These are phyloP conservation scores for Junonia oenone DNA, from an alignment of 2,888 invertebrate species.

Conservation along the genomic window DNA sequence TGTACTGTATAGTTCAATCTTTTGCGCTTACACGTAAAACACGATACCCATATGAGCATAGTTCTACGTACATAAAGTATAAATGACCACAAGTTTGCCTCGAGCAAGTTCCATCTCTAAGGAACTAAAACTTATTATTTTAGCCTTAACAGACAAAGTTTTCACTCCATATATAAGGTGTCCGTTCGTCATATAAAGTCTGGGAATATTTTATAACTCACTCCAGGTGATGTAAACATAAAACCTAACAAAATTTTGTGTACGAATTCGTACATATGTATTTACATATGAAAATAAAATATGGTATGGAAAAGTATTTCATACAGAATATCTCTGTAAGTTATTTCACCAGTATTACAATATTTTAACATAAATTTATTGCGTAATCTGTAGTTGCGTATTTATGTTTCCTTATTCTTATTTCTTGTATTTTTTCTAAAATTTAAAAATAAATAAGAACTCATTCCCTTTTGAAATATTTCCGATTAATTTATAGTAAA, in stretches of 20 bases:
- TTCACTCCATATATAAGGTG: conserved; percentile 13
- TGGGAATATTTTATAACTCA: conserved; percentile 17
- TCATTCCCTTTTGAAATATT: background rate
- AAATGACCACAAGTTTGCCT: conserved; percentile 1
- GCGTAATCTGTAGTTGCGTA: no score
- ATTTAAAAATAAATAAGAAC: background rate
- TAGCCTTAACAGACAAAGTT: conserved; percentile 8
- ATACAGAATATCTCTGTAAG: background rate
- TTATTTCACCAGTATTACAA: background rate
- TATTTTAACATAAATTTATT: background rate
- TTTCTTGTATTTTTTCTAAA: background rate
- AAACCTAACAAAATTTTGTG: background rate
- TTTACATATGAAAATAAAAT: no score
- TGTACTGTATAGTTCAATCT: no score
- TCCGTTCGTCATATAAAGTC: conserved; percentile 11
- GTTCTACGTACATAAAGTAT: background rate
- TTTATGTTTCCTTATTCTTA: background rate
- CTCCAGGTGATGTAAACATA: conserved; percentile 11
- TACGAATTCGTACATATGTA: background rate
- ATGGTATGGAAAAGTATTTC: background rate
- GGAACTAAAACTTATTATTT: conserved; percentile 17
- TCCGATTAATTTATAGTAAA: background rate
- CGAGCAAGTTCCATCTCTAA: conserved; percentile 9
- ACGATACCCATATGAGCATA: background rate
- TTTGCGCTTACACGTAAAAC: background rate